phyloP scores from a whole-genome alignment of 2,797 vertebrate species.

The Microchirus variegatus region DNA sequence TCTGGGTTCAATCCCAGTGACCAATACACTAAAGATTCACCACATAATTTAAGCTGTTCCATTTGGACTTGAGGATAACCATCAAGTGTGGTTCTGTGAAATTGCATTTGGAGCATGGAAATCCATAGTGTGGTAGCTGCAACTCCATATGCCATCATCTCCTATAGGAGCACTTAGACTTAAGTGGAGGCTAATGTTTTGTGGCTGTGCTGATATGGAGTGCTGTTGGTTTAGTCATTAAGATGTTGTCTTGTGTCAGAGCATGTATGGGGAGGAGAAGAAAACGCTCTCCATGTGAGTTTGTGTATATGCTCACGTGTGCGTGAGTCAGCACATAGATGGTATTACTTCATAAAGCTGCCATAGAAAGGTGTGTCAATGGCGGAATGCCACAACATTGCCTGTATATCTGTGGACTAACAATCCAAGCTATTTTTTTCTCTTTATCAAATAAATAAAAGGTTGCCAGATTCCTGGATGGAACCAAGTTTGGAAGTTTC shows the following conservation, averaged over 20 bases:
- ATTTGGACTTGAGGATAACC: slow-evolving; percentile 64
- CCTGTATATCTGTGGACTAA: background rate
- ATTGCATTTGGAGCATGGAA: slow-evolving; percentile 69
- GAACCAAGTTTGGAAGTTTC: slow-evolving; percentile 38
- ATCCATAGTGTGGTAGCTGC: slow-evolving; percentile 70
- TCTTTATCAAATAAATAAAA: slow-evolving; percentile 19
- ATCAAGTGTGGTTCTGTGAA: slow-evolving; percentile 68
- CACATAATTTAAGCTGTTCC: slow-evolving; percentile 65
- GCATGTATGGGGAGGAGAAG: slow-evolving; percentile 5
- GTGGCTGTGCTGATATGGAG: slow-evolving; percentile 59
- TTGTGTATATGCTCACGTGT: background rate
- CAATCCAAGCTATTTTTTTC: background rate
- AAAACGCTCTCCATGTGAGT: background rate
- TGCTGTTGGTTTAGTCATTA: slow-evolving; percentile 68
- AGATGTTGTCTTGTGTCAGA: slow-evolving; percentile 25
- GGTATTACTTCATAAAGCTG: slow-evolving; percentile 13
- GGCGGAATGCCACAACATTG: background rate
- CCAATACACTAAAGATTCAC: slow-evolving; percentile 50
- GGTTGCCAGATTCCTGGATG: slow-evolving; percentile 15
- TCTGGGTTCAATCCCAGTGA: slow-evolving; percentile 48
- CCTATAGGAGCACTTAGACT: slow-evolving; percentile 76
- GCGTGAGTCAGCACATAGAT: slow-evolving; percentile 10
- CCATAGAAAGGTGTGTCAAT: slow-evolving; percentile 25
- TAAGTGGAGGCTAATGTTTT: slow-evolving; percentile 77
- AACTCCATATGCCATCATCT: slow-evolving; percentile 66